Evolutionary conservation across 2,888 invertebrate species (phyloP), one percentile per base, ranked within the genome.

Genomic region (Caenorhabditis macrosperma): DNA sequence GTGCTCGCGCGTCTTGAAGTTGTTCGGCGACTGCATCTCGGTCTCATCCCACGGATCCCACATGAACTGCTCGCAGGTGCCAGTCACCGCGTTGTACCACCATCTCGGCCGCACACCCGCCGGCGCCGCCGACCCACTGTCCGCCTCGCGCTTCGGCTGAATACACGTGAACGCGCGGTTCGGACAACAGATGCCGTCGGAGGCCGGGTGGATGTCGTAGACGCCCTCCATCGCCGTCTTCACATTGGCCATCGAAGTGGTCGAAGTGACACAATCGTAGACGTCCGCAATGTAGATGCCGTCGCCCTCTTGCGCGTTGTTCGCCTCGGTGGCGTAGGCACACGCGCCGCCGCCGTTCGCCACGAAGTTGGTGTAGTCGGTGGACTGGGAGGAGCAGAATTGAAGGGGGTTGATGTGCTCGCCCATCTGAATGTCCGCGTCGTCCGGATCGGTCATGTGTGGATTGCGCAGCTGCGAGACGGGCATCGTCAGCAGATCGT

Each of bases 1-100:
- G 63, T 89, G 89, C 60, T 89, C 89, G 55, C 88, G 41, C 28
- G 89, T 89, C 79, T 88, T 89, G 86, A 89, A 89, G 84, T 89
- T 89, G 86, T 89, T 89, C 48, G 89, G 88, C 44, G 88, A 85
- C 79, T 90, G 89, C 78, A 88, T 86, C 78, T 89, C 88, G 59
- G 84, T 87, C 85, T 89, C 89, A 82, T 89, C 88, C 89, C 88
- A 90, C 55, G 89, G 89, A 63, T 89, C 89, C 89, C 89, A 90
- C 87, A 88, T 86, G 85, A 90, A 90, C 76, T 88, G 89, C 71
- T 90, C 88, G 69, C 90, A 90, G 12, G 88, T 89, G 52, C 87
- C 88, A 64, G 88, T 90, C 22, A 88, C 88, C 9, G 88, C 86
- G 67, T 90, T 90, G 83, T 86, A 90, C 88, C 88, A 88, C 88